These are phyloP conservation scores for Trileptium ribeirensis DNA, from an alignment of 2,888 invertebrate species.

Conservation along the genomic window DNA sequence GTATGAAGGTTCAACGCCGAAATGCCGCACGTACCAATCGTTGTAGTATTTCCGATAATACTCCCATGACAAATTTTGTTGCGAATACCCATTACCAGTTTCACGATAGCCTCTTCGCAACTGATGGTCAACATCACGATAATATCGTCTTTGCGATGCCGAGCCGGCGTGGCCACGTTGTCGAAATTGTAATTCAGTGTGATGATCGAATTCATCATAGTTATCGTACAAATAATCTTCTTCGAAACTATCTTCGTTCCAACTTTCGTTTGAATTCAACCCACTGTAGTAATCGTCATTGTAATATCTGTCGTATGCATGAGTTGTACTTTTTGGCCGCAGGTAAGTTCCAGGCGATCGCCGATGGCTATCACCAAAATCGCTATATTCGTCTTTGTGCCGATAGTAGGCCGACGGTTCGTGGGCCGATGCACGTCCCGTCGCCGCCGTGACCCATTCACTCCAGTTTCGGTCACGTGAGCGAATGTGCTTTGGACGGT, in stretches of 20 bases:
- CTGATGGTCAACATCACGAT: not conserved
- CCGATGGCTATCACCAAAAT: not conserved
- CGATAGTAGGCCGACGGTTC: too few species aligned
- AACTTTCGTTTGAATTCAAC: not conserved
- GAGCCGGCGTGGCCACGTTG: not conserved
- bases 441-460: not conserved
- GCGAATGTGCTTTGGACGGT: too few species aligned
- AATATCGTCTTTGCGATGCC: not conserved
- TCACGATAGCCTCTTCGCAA: not conserved
- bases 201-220: not conserved
- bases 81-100: not conserved
- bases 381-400: too few species aligned
- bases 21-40: not conserved
- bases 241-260: not conserved
- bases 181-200: not conserved
- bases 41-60: conserved; percentile 12
- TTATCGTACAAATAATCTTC: too few species aligned
- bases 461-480: too few species aligned
- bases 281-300: not conserved
- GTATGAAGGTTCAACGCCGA: not conserved
- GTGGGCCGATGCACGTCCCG: not conserved
- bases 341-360: not conserved
- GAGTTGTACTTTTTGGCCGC: not conserved
- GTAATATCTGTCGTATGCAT: not conserved
- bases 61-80: not conserved